Base-by-base conservation (phyloP, 2,113 vertebrate species). In the Nipponia nippon region DNA sequence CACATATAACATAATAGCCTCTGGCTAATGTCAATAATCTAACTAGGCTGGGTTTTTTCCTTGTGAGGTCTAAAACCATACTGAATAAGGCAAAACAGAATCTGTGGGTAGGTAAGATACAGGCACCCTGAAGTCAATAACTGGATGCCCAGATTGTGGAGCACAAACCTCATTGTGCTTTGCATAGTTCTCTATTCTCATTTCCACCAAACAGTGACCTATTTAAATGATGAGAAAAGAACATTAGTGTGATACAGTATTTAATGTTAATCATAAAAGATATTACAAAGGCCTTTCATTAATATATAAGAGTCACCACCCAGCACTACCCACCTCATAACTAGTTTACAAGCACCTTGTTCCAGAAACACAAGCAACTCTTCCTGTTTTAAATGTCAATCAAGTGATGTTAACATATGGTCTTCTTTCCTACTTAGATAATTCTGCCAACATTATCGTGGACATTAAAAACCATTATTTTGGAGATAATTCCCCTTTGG, bases 281-380 rank as follows among this genome's bases (percentile, higher is more conserved):
- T 80, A 61, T 21, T 94, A 71, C 78, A 91, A 76, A 96, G 61
- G 44, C n/a, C 44, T 93, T 94, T 96, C 61, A 76, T 91, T 93
- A 93, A 40, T 78, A 42, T 17, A 14, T 52, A 46, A 49, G 22
- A 92, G 70, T 56, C 89, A 91, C 34, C 62, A 27, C 83, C 67
- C 83, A 89, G 76, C 53, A 87, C 47, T 91, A 42, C 66, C 30
- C 52, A 76, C 40, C 36, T 94, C 79, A 66, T 90, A 75, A 90
- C 49, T 73, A 49, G 46, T 95, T 94, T 95, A 91, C 59, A 89
- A 88, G 70, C 80, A 75, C 66, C 71, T 94, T 94, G 73, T 59
- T 95, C 49, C 52, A 93, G 65, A 91, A 95, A 59, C 16, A 38
- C 10, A 66, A 76, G 55, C 32, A 76, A 36, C 38, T 88, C 50